These are phyloP conservation scores for Epinephelus malabaricus DNA, from an alignment of 2,797 vertebrate species.

Conservation along the genomic window DNA sequence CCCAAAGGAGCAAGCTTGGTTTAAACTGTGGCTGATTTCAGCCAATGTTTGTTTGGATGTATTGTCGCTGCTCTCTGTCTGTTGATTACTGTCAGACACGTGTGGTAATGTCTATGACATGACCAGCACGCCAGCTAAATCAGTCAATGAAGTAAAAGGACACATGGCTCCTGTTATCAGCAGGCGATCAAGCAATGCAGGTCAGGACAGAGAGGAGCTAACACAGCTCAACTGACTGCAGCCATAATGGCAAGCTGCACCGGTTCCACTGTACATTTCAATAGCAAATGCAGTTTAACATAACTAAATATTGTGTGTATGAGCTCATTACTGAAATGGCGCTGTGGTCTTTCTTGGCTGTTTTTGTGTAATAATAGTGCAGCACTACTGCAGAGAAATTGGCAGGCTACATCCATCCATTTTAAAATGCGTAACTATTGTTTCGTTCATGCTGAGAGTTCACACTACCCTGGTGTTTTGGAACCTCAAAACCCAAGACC, in stretches of 20 bases:
- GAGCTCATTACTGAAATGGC: not conserved
- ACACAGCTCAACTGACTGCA: slow-evolving; percentile 20
- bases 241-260: not conserved
- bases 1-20: not conserved
- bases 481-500: too few relatives aligned
- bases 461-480: too few relatives aligned
- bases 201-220: slow-evolving; percentile 27
- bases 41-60: slow-evolving; percentile 20
- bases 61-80: slow-evolving; percentile 27
- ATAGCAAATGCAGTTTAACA: not conserved
- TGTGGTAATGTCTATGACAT: slow-evolving; percentile 50
- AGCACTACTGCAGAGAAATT: not conserved
- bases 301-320: not conserved
- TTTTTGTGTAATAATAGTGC: not conserved
- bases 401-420: too few relatives aligned
- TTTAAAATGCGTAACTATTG: too few relatives aligned
- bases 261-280: not conserved
- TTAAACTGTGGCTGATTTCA: slow-evolving; percentile 26
- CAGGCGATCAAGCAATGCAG: slow-evolving; percentile 22
- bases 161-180: slow-evolving; percentile 56
- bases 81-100: slow-evolving; percentile 40
- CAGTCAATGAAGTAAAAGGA: slow-evolving; percentile 52
- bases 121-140: slow-evolving; percentile 43
- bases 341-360: not conserved
- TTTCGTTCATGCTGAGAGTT: too few relatives aligned